Base-by-base conservation (phyloP, 2,113 vertebrate genomes). In the Steatornis caripensis region DNA sequence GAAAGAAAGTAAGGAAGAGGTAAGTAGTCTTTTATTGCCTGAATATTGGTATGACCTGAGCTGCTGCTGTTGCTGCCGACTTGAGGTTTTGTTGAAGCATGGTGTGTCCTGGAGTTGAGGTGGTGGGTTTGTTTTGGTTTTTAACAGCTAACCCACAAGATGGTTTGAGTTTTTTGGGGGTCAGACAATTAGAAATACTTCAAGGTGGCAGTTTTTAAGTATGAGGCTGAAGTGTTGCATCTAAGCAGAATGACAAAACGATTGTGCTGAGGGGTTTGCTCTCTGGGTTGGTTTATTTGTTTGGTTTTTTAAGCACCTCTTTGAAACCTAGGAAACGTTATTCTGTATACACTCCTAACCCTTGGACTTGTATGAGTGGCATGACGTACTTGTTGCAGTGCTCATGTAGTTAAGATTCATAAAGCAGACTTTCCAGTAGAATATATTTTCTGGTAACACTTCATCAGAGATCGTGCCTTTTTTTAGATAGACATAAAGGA, bases 401-500 rank as follows among this genome's bases (percentile, higher is more conserved):
- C 55, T 93, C 29, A 20, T 27, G 51, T 27, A 88, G 46, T 55
- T 66, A 71, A 78, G 49, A 76, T 43, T 83, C 46, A 48, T 80
- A 62, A 74, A 70, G 49, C 79, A 95, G 85, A 36, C 48, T 81
- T 94, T 22, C 29, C 58, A 81, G 64, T 11, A 70, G 79, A 51
- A 53, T 69, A 5, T 69, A 30, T 94, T 95, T 95, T 92, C 81
- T 81, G 68, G 51, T 29, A 84, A 48, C 43, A 41, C 45, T 84
- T 89, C 86, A 41, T 89, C 76, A 93, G 88, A 80, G 86, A 87
- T 64, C 19, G 4, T 55, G 46, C 7, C 49, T 83, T 90, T 81
- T 88, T 91, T 77, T 49, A 66, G 71, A 32, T 48, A 84, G 88
- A 90, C 68, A 87, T 87, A 89, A 96, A 95, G 51, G 54, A 96